Base-by-base conservation (phyloP, 2,888 invertebrate species). In the Miltochrista miniata region DNA sequence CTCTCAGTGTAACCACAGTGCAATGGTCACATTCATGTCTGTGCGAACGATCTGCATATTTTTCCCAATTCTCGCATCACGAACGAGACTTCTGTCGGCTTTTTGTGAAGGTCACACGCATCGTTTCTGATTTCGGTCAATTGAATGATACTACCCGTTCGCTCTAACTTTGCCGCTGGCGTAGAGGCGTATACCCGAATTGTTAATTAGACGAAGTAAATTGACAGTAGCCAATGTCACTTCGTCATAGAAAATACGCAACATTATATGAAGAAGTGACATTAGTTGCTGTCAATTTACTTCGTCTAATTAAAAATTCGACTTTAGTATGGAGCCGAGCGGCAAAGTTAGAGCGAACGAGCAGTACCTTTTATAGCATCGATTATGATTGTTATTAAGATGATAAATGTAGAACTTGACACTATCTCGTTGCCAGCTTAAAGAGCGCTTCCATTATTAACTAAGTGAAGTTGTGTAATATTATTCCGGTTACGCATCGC, bases 21-120 rank as follows among this genome's bases (percentile, higher is more conserved):
- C 29, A 44, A 45, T 10, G 33, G 43, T 54, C 44, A 59, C 54
- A 45, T 36, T 24, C 18, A 24, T 24, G 49, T 45, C 44, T 48
- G 45, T 24, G 41, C 60, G 57, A 61, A 67, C 72, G 45, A 54
- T 49, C 54, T 42, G 59, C 60, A 78, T 74, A 75, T 76, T 75
- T 76, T 73, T 63, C 61, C 58, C 65, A 68, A 62, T 60, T 40
- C 54, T 64, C 70, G 64, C 66, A 68, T 64, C 61, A 54, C 64
- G 57, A 68, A 54, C 57, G 67, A 65, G 58, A 42, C 43, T 50
- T 64, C 59, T 24, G 59, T 47, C 41, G 54, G 65, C 73, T 80
- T 79, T 76, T 72, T 61, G 69, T 54, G 79, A 84, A 85, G 85
- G 84, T 84, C 78, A 76, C 37, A 56, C 54, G 51, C 74, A 75